Conservation (phyloP, 2,797 vertebrate genomes). For the Poeciliopsis gracilis region DNA sequence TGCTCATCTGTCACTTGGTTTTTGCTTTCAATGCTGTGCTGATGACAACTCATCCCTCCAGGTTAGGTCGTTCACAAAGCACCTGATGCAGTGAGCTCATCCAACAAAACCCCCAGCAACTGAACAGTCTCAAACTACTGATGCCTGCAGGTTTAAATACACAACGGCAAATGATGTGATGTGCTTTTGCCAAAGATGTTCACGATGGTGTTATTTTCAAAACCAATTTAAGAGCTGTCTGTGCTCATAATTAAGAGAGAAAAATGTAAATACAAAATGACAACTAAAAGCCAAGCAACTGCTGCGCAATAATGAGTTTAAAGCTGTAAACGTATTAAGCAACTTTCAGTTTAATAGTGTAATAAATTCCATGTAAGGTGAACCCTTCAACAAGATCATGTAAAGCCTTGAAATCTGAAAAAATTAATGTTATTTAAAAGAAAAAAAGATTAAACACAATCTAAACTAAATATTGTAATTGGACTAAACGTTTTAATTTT, state of each 20-base stretch:
- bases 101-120: not conserved
- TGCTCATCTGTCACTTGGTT: constrained; percentile 55
- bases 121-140: constrained; percentile 6
- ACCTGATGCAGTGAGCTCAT: constrained; percentile 28
- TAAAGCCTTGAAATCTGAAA: not conserved
- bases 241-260: not conserved
- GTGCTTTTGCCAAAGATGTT: not conserved
- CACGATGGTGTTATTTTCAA: not conserved
- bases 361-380: not conserved
- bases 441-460: not conserved
- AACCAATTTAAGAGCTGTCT: not conserved
- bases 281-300: not conserved
- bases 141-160: not conserved
- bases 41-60: constrained; percentile 37
- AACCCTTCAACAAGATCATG: not conserved
- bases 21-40: constrained; percentile 40
- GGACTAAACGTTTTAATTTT: not conserved
- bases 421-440: not conserved
- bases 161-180: not conserved
- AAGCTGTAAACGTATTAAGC: not conserved
- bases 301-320: constrained; percentile 3
- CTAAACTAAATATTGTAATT: not conserved
- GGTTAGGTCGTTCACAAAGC: constrained; percentile 31
- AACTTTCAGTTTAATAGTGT: not conserved
- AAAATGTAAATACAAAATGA: not conserved